phyloP scores from a whole-genome alignment of 2,888 invertebrate species.

The Brachypterus glaber region DNA sequence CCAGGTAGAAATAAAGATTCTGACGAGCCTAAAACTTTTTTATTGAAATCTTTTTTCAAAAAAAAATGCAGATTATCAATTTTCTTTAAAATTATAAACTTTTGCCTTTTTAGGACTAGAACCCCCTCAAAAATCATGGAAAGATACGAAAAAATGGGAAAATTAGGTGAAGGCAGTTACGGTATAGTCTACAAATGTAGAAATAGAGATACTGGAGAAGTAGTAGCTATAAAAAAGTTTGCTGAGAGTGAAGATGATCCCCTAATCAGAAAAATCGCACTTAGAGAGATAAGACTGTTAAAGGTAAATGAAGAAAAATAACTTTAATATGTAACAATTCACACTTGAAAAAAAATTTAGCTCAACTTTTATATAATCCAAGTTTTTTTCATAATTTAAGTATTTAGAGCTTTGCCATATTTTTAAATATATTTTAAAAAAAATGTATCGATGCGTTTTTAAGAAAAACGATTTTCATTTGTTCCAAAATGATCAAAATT shows the following conservation, averaged over 20 bases:
- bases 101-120: slow-evolving; percentile 54
- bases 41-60: too few relatives aligned
- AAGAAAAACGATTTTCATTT: too few relatives aligned
- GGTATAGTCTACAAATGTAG: slow-evolving; percentile 95
- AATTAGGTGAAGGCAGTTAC: slow-evolving; percentile 92
- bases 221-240: slow-evolving; percentile 95
- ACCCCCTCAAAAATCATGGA: slow-evolving; percentile 84
- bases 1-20: not conserved
- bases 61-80: too few relatives aligned
- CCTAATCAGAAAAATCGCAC: slow-evolving; percentile 89
- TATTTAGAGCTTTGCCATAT: too few relatives aligned
- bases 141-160: slow-evolving; percentile 87
- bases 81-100: not conserved
- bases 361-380: too few relatives aligned
- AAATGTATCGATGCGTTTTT: too few relatives aligned
- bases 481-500: too few relatives aligned
- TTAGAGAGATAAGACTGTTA: slow-evolving; percentile 86
- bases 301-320: slow-evolving; percentile 69
- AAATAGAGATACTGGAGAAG: slow-evolving; percentile 86
- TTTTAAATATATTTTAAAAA: too few relatives aligned
- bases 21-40: not conserved
- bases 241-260: slow-evolving; percentile 96
- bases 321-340: too few relatives aligned
- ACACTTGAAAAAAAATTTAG: too few relatives aligned
- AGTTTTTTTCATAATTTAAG: too few relatives aligned